A percentile compares a stretch with the other conserved stretches of the same genome.
These are phyloP conservation scores for Drosophila picticornis DNA, from an alignment of 2,888 invertebrate species.

Conservation along the genomic window DNA sequence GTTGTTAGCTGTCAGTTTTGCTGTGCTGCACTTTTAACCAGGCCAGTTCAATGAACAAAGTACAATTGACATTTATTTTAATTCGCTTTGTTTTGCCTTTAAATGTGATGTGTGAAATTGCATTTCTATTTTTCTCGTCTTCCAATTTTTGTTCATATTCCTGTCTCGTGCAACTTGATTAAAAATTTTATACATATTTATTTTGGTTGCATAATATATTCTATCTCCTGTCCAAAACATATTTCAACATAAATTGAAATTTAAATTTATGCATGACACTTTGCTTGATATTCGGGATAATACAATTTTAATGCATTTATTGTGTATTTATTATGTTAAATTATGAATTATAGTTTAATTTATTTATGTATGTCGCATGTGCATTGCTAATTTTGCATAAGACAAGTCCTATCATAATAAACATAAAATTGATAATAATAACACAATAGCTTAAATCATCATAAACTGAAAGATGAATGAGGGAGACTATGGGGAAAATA, in stretches of 20 bases:
- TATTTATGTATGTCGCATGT: neutral
- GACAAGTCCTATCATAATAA: neutral
- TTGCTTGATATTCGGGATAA: slow-evolving; percentile 4
- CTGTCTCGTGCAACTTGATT: neutral
- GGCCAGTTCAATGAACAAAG: slow-evolving; percentile 32
- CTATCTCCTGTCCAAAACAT: neutral
- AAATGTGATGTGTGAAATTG: slow-evolving; percentile 26
- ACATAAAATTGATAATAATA: neutral
- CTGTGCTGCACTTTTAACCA: slow-evolving; percentile 19
- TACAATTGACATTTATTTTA: slow-evolving; percentile 60
- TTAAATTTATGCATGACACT: slow-evolving; percentile 28
- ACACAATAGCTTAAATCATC: neutral
- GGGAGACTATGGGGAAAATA: neutral
- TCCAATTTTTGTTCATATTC: neutral
- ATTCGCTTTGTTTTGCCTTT: slow-evolving; percentile 40
- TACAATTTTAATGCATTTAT: slow-evolving; percentile 42
- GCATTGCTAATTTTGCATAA: slow-evolving; percentile 11
- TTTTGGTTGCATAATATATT: slow-evolving; percentile 11
- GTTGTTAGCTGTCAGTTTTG: slow-evolving; percentile 16
- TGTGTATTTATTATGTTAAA: slow-evolving; percentile 38
- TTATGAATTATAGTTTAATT: slow-evolving; percentile 10
- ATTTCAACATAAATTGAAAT: slow-evolving; percentile 30
- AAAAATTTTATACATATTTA: slow-evolving; percentile 19
- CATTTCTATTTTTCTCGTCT: slow-evolving; percentile 6
- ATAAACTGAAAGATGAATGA: neutral